Percentiles rank a stretch among this genome's conserved stretches.
These are phyloP conservation scores for Zophobas morio DNA, from an alignment of 1,140 invertebrate genomes.

Conservation along the genomic window DNA sequence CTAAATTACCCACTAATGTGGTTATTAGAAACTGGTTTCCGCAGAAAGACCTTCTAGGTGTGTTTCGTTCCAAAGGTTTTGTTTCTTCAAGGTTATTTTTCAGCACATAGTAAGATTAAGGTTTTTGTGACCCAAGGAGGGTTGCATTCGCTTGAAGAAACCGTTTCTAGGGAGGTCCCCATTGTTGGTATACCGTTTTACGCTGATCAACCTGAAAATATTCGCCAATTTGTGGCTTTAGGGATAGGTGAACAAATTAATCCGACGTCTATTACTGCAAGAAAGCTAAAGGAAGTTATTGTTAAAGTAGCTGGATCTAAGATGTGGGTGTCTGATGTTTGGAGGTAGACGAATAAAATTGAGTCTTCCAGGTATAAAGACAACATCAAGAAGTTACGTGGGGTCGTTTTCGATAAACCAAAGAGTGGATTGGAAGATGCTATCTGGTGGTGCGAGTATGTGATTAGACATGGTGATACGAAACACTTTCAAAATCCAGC, in stretches of 20 bases:
- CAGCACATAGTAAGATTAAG: constrained; percentile 64
- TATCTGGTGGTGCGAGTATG: constrained; percentile 13
- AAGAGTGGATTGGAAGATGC: background rate
- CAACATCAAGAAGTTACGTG: background rate
- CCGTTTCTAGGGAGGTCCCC: constrained; percentile 68
- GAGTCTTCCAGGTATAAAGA: constrained; percentile 1
- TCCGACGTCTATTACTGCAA: background rate
- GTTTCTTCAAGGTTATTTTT: background rate
- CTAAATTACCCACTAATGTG: too few species aligned
- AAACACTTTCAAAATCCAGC: constrained; percentile 6
- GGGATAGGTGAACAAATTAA: constrained; percentile 54
- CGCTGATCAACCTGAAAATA: constrained; percentile 57
- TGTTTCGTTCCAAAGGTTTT: background rate
- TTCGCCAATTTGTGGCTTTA: constrained; percentile 53
- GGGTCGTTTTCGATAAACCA: background rate
- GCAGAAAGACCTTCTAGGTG: too few species aligned
- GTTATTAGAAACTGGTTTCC: too few species aligned
- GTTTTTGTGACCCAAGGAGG: constrained; percentile 62
- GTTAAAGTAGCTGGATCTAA: background rate
- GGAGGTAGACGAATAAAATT: too few species aligned
- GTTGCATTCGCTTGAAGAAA: constrained; percentile 66
- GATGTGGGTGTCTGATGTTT: background rate
- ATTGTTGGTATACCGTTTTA: constrained; percentile 67
- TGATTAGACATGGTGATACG: constrained; percentile 18
- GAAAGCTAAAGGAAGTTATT: background rate